phyloP scores from a whole-genome alignment of 2,113 vertebrate genomes.

The Xyrauchen texanus region DNA sequence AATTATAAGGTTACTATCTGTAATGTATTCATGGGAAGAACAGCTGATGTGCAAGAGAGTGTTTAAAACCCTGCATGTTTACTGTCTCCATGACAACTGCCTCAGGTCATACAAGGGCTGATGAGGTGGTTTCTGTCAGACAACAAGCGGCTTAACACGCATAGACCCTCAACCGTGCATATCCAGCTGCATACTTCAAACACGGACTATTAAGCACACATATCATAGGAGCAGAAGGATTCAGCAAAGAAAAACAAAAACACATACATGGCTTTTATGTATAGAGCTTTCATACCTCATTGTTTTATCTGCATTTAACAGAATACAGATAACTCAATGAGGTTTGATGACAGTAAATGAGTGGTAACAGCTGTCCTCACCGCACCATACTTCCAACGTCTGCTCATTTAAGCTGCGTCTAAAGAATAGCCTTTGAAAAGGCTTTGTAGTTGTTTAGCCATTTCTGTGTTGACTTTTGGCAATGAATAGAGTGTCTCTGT shows the following conservation, averaged over 20 bases:
- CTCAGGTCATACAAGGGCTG: constrained; percentile 58
- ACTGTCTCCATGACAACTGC: constrained; percentile 62
- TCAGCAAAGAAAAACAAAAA: not conserved
- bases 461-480: constrained; percentile 33
- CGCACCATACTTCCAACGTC: not conserved
- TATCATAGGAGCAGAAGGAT: not conserved
- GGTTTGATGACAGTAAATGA: constrained; percentile 34
- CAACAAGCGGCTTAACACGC: constrained; percentile 7
- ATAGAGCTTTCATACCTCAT: constrained; percentile 12
- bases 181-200: constrained; percentile 16
- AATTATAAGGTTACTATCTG: constrained; percentile 66
- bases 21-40: constrained; percentile 56
- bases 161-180: constrained; percentile 1
- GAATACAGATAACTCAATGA: constrained; percentile 17
- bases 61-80: constrained; percentile 57
- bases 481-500: not conserved
- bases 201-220: not conserved
- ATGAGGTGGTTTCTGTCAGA: constrained; percentile 35
- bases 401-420: not conserved
- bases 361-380: constrained; percentile 30
- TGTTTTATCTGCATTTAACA: constrained; percentile 36
- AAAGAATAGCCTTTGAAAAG: not conserved
- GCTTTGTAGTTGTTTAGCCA: constrained; percentile 9
- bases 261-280: not conserved
- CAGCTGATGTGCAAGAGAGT: constrained; percentile 48